Percentiles rank a stretch among this genome's conserved stretches.
Conservation (phyloP, 2,888 invertebrate genomes). For the Acanthosoma haemorrhoidale region DNA sequence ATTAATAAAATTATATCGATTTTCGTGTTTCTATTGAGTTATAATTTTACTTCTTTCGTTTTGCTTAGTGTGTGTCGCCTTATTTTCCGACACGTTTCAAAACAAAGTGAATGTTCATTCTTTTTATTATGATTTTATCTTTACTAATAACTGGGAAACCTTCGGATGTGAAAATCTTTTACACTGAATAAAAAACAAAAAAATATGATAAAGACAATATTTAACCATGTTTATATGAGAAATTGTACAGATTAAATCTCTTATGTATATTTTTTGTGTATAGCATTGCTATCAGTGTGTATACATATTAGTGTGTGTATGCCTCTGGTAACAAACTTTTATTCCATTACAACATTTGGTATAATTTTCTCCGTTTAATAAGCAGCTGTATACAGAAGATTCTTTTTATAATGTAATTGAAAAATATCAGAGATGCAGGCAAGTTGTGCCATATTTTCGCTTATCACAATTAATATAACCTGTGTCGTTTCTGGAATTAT, state of each 20-base stretch:
- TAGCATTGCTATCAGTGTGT: not conserved
- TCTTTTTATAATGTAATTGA: not conserved
- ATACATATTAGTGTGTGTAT: not conserved
- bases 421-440: not conserved
- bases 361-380: not conserved
- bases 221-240: not conserved
- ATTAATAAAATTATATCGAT: slow-evolving; percentile 5
- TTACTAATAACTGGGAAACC: not conserved
- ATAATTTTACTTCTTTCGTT: not conserved
- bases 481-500: not conserved
- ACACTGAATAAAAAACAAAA: not conserved
- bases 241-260: slow-evolving; percentile 12
- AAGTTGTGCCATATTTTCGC: not conserved
- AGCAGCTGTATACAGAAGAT: not conserved
- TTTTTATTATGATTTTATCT: not conserved
- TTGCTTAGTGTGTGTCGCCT: slow-evolving; percentile 7
- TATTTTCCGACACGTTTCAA: not conserved
- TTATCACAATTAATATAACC: not conserved
- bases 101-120: not conserved
- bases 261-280: slow-evolving; percentile 14
- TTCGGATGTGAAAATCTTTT: not conserved
- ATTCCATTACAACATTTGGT: not conserved
- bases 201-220: slow-evolving; percentile 5
- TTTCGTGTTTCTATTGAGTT: slow-evolving; percentile 3
- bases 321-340: slow-evolving; percentile 5